These are phyloP conservation scores for Mactromeris polynyma DNA, from an alignment of 2,888 invertebrate species.

Conservation along the genomic window DNA sequence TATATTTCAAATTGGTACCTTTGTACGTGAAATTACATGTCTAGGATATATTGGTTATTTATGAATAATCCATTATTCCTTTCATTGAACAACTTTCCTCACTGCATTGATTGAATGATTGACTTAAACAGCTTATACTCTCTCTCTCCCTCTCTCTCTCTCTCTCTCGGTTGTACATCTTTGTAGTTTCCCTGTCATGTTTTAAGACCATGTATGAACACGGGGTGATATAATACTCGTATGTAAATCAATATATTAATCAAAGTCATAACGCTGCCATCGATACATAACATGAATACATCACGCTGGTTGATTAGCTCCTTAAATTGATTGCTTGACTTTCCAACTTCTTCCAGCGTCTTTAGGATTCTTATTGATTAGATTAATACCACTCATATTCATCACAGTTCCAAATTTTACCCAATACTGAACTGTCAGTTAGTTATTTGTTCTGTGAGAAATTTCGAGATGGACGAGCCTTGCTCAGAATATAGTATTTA, in stretches of 20 bases:
- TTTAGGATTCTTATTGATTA: neutral
- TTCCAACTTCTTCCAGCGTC: neutral
- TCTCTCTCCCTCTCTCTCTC: neutral
- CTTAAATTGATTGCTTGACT: conserved; percentile 8
- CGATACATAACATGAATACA: neutral
- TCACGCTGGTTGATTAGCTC: neutral
- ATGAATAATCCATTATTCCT: neutral
- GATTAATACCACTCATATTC: conserved; percentile 2
- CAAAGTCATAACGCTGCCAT: conserved; percentile 9
- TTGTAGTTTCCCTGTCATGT: neutral
- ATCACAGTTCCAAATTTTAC: neutral
- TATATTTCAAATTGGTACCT: neutral
- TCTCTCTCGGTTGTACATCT: neutral
- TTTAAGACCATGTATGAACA: neutral
- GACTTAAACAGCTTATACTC: neutral
- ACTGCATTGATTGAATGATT: neutral
- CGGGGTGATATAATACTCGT: neutral
- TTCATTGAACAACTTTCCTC: neutral
- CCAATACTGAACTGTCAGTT: conserved; percentile 1
- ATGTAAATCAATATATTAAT: conserved; percentile 9
- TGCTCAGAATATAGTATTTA: neutral
- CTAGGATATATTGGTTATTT: neutral
- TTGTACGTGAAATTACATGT: neutral
- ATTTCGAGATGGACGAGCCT: neutral
- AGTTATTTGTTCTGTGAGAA: neutral